Evolutionary conservation across 2,888 invertebrate species (phyloP), one percentile per base, ranked within the genome.

Genomic region (Agrilus mali): DNA sequence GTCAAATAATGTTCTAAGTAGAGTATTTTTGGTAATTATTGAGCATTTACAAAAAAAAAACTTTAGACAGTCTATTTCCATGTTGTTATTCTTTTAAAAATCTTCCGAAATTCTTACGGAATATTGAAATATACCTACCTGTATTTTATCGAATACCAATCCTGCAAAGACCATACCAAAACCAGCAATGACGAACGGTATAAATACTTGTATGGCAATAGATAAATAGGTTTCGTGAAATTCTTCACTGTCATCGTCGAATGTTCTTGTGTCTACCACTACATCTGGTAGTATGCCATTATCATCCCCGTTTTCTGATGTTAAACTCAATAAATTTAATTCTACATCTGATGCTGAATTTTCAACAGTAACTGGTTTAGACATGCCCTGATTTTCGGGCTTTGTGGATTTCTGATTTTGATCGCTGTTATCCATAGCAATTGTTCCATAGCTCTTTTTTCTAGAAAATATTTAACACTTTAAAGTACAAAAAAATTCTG

Each of bases 101-200:
- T 17, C 17, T 20, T 20, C 20, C 7, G 20, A 20, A 5, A 20
- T 20, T 4, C 5, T 20, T 20, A 20, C n/a, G n/a, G n/a, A n/a
- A 3, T 20, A 7, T 40, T n/a, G 4, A 17, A 17, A 17, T 17
- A 7, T 64, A 80, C 80, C 70, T 64, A 80, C 80, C 70, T 82
- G 81, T 50, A 84, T 83, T 53, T 72, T 66, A 61, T 84, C 82
- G 45, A 86, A 70, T 35, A 84, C 80, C 47, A 84, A 67, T 41
- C 86, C 86, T 47, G 86, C 85, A 47, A 78, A 78, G 22, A 86
- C 85, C 78, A 82, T 86, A 38, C 85, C 85, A 58, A 82, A 73
- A 20, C 85, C 85, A 47, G 85, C 84, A 44, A 86, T 74, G 45
- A 84, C 67, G 62, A 82, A 84, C 14, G 85, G 85, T 56, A 76